These are phyloP conservation scores for Astyanax mexicanus DNA, from an alignment of 2,797 vertebrate genomes.

Conservation along the genomic window DNA sequence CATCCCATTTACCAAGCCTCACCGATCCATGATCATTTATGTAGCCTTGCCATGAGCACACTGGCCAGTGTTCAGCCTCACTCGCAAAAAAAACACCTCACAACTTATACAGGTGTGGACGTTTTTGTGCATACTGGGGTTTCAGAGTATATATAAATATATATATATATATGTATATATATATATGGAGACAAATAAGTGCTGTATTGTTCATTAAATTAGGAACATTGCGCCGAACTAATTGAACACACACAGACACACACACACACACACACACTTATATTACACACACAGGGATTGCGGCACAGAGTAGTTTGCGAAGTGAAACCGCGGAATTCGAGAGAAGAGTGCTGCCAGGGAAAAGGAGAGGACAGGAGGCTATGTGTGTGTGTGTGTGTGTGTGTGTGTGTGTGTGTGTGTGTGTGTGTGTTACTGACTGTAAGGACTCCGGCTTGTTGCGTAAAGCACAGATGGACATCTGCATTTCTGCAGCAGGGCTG, in stretches of 20 bases:
- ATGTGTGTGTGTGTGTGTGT: background rate
- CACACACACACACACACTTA: background rate
- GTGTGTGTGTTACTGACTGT: too few species aligned
- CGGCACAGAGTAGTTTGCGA: background rate
- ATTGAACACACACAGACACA: background rate
- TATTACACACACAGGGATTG: background rate
- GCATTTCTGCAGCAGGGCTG: background rate
- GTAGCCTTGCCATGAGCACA: too few species aligned
- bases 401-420: background rate
- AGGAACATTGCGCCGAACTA: background rate
- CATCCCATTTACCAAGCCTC: too few species aligned
- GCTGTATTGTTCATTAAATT: background rate
- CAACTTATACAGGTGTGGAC: too few species aligned
- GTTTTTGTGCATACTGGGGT: too few species aligned
- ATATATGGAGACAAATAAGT: too few species aligned
- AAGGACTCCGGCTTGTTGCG: background rate
- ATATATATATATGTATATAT: too few species aligned
- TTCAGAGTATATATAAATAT: too few species aligned
- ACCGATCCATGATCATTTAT: too few species aligned
- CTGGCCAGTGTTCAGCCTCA: too few species aligned
- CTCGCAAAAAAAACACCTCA: too few species aligned
- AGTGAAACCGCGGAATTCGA: background rate
- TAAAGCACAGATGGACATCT: conserved; percentile 5
- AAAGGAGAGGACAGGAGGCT: background rate
- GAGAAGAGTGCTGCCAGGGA: background rate